phyloP scores from a whole-genome alignment of 2,113 vertebrate species.

The Capricornis sumatraensis region DNA sequence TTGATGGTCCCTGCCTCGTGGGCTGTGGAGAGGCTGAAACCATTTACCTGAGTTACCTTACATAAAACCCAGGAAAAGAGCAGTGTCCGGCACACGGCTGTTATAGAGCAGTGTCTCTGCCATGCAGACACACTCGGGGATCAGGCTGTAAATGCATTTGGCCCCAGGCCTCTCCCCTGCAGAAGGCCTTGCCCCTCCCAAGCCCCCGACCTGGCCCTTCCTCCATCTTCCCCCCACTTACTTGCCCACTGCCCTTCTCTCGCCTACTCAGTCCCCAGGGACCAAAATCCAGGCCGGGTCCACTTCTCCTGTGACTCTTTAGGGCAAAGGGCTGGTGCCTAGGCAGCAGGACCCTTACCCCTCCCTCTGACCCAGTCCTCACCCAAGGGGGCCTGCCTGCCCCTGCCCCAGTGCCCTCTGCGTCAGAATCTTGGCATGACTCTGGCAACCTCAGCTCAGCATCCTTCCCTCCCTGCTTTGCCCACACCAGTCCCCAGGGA shows the following conservation, averaged over 20 bases:
- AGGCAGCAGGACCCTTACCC: neutral
- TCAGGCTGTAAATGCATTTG: neutral
- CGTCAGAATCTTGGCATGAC: slow-evolving; percentile 8
- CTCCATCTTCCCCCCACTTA: neutral
- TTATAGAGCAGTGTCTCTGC: neutral
- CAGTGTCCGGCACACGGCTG: neutral
- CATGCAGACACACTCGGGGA: neutral
- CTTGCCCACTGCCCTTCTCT: neutral
- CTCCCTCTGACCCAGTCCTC: slow-evolving; percentile 42
- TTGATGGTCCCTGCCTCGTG: neutral
- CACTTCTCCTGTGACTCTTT: neutral
- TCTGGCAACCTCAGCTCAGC: neutral
- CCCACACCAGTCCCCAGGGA: neutral
- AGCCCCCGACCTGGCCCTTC: neutral
- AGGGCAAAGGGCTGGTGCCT: neutral
- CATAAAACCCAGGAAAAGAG: neutral
- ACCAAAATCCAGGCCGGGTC: neutral
- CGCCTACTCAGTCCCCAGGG: neutral
- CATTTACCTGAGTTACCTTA: neutral
- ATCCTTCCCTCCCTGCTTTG: neutral
- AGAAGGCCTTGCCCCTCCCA: neutral
- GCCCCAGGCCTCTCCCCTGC: neutral
- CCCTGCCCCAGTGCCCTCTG: slow-evolving; percentile 57
- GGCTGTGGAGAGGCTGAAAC: neutral
- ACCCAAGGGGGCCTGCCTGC: neutral